phyloP scores from a whole-genome alignment of 2,113 vertebrate genomes.

The Corythoichthys intestinalis region DNA sequence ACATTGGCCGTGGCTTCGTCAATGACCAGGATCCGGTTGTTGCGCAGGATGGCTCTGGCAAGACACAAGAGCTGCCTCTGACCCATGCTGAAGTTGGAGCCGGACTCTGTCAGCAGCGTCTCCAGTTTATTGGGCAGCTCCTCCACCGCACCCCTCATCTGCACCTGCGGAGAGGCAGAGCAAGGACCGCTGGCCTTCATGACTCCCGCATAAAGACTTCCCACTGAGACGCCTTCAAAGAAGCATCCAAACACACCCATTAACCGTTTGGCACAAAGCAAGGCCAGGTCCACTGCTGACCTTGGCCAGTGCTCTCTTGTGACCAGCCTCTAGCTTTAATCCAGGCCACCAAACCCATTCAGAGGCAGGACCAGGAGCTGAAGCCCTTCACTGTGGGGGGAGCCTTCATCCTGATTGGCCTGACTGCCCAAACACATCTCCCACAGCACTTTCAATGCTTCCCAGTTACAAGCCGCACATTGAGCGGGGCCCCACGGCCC shows the following conservation, averaged over 20 bases:
- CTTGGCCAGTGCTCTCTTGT: conserved; percentile 73
- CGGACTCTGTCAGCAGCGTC: conserved; percentile 87
- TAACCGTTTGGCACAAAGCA: conserved; percentile 68
- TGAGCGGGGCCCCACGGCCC: conserved; percentile 73
- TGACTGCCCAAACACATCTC: conserved; percentile 74
- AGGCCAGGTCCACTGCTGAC: conserved; percentile 70
- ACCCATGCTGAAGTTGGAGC: conserved; percentile 95
- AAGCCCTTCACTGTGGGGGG: conserved; percentile 87
- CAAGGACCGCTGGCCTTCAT: conserved; percentile 60
- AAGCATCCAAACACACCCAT: conserved; percentile 73
- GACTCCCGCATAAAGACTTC: conserved; percentile 66
- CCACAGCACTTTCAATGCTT: conserved; percentile 72
- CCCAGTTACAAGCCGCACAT: conserved; percentile 73
- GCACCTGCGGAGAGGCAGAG: conserved; percentile 79
- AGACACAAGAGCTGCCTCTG: conserved; percentile 93
- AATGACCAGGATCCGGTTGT: conserved; percentile 89
- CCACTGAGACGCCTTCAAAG: conserved; percentile 68
- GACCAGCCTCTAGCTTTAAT: conserved; percentile 76
- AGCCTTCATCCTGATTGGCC: conserved; percentile 71
- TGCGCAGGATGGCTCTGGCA: conserved; percentile 88
- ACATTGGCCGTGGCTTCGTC: conserved; percentile 97
- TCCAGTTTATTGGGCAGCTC: conserved; percentile 90
- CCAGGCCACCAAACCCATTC: conserved; percentile 74
- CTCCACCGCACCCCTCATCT: conserved; percentile 87
- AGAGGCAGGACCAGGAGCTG: conserved; percentile 72